Evolutionary conservation across 2,888 invertebrate genomes (phyloP).

Genomic region (Ichneumoninae sp.): DNA sequence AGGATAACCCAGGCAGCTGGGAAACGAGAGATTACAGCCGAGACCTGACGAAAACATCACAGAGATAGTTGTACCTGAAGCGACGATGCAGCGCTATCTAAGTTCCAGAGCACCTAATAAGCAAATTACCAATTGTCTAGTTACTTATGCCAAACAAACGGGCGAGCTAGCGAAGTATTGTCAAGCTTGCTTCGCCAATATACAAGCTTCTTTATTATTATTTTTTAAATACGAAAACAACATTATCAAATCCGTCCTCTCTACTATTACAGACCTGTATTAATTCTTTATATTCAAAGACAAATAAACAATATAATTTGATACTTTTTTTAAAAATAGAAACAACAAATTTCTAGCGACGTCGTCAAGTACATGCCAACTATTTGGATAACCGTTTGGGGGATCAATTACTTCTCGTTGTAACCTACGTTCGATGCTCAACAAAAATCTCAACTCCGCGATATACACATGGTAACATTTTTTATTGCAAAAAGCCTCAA

Average conservation of each 20-base stretch:
- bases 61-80: constrained; percentile 80
- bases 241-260: not conserved
- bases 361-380: constrained; percentile 10
- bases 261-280: not conserved
- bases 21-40: constrained; percentile 85
- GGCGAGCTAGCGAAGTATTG: constrained; percentile 20
- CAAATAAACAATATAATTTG: not conserved
- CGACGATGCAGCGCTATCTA: constrained; percentile 80
- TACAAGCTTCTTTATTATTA: not conserved
- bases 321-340: not conserved
- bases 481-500: not conserved
- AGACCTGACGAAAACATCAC: constrained; percentile 84
- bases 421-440: not conserved
- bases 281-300: not conserved
- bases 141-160: constrained; percentile 70
- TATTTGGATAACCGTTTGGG: not conserved
- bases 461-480: not conserved
- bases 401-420: not conserved
- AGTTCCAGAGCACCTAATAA: constrained; percentile 83
- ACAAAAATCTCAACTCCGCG: not conserved
- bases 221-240: not conserved
- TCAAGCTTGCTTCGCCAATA: constrained; percentile 12
- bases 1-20: constrained; percentile 84
- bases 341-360: not conserved
- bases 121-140: constrained; percentile 78